Evolutionary conservation across 1,140 invertebrate genomes (phyloP).

Genomic region (Penaeus japonicus): DNA sequence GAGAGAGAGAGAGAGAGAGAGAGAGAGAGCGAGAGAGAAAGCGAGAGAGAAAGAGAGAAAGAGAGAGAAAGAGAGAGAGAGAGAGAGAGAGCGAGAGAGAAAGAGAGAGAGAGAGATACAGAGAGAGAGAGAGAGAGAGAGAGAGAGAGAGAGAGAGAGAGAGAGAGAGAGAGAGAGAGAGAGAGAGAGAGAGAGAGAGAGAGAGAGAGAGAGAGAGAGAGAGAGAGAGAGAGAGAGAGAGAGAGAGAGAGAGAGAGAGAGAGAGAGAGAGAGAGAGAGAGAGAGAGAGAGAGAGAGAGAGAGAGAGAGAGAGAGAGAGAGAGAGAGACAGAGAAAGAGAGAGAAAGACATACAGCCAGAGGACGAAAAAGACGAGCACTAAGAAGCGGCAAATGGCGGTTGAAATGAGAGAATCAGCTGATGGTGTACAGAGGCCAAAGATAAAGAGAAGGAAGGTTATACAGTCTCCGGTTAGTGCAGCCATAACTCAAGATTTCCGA

Average conservation of each 20-base stretch:
- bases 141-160: slow-evolving; percentile 1
- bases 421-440: neutral
- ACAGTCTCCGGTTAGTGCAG: neutral
- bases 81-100: too few relatives aligned
- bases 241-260: too few relatives aligned
- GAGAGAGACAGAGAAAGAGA: neutral
- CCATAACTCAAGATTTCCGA: too few relatives aligned
- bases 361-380: neutral
- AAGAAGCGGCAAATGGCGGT: neutral
- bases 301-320: too few relatives aligned
- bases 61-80: neutral
- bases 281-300: too few relatives aligned
- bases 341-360: neutral
- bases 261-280: too few relatives aligned
- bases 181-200: neutral
- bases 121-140: neutral
- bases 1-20: neutral
- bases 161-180: neutral
- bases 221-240: too few relatives aligned
- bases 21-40: neutral
- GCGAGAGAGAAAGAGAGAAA: neutral
- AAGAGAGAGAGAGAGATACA: neutral
- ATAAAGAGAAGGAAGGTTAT: neutral
- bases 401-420: neutral
- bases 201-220: too few relatives aligned